Evolutionary conservation across 1,140 invertebrate species (phyloP), one percentile per base, ranked within the genome.

Genomic region (Drosophila ficusphila): DNA sequence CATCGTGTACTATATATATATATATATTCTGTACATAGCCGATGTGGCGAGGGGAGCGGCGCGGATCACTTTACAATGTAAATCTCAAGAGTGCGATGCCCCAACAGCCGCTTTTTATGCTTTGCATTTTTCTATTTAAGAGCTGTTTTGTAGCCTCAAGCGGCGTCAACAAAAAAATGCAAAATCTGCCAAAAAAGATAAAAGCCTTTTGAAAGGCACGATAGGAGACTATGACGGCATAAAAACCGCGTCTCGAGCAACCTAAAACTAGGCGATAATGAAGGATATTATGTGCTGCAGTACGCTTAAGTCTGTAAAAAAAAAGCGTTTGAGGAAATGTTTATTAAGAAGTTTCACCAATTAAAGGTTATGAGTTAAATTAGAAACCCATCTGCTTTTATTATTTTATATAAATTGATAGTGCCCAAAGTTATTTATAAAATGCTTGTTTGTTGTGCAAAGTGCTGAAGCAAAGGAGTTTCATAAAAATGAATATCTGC

Each of bases 51-150:
- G 29, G 46, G 29, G 41, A n/a, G n/a, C n/a, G 16, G 60, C 54
- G 27, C 46, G 81, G 73, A 81, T 88, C 79, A 89, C 83, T 88
- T 89, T 89, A 88, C 82, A 89, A 88, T 88, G 83, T 88, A 88
- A 88, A 88, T 88, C 83, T 88, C 82, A 82, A 88, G 82, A 82
- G 82, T 72, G 83, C 69, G 82, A 88, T 86, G 57, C 77, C 78
- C 60, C 60, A 67, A 16, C 69, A 69, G 57, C 54, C 70, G 68
- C 56, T 68, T 74, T 72, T 70, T 52, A 34, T 70, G 39, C 74
- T 64, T 67, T 68, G 56, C 58, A 76, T 67, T 72, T 65, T 85
- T 56, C 61, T 61, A 72, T 79, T 68, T 61, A 41, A 70, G 54
- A 62, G 68, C 54, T 82, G 68, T 89, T 78, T 90, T 77, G 42